Percentiles rank a stretch among this genome's conserved stretches.
These are phyloP conservation scores for Amphiprion percula DNA, from an alignment of 2,113 vertebrate genomes.

Conservation along the genomic window DNA sequence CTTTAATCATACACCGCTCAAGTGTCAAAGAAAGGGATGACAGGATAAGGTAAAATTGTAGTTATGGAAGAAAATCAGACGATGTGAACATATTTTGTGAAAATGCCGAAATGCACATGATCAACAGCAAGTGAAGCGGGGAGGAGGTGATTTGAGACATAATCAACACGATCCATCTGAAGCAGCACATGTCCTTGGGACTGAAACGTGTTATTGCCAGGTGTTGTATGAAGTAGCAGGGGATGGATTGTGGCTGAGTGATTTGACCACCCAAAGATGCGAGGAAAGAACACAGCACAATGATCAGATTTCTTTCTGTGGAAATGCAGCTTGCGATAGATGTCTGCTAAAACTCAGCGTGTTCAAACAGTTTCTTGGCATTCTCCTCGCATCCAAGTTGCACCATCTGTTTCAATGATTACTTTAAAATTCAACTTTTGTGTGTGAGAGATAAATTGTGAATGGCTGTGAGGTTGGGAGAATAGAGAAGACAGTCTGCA, in stretches of 20 bases:
- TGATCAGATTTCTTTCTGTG: conserved; percentile 9
- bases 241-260: neutral
- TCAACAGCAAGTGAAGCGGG: neutral
- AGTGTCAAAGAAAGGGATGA: conserved; percentile 10
- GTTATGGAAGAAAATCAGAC: neutral
- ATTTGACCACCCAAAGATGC: neutral
- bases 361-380: conserved; percentile 44
- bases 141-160: neutral
- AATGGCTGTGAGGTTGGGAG: neutral
- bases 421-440: conserved; percentile 45
- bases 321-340: neutral
- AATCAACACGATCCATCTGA: conserved; percentile 16
- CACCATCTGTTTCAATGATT: conserved; percentile 58
- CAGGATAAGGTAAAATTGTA: conserved; percentile 4
- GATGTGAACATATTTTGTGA: neutral
- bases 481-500: conserved; percentile 5
- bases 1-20: conserved; percentile 19
- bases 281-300: neutral
- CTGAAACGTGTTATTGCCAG: conserved; percentile 8
- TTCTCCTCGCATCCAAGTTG: conserved; percentile 34
- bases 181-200: conserved; percentile 19
- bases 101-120: neutral
- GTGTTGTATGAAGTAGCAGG: conserved; percentile 8
- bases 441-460: conserved; percentile 31
- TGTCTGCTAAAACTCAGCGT: conserved; percentile 34